These are phyloP conservation scores for Peromyscus aztecus DNA, from an alignment of 2,797 vertebrate genomes.

Conservation along the genomic window DNA sequence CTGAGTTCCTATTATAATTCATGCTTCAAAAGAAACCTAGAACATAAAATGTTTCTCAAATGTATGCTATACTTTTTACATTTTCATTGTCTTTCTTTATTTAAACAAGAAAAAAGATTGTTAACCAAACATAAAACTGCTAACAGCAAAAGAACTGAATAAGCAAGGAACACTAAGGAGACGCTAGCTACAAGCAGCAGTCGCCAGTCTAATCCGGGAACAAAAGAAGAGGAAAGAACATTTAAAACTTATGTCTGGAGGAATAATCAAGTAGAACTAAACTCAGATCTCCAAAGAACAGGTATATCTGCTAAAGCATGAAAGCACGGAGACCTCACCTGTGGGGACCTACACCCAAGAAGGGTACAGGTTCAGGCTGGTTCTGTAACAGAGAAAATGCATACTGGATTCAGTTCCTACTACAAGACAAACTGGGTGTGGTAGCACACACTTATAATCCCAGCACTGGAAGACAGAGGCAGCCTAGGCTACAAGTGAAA, in stretches of 20 bases:
- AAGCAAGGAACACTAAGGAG: conserved; percentile 14
- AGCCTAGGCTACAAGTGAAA: background rate
- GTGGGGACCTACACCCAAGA: background rate
- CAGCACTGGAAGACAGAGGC: background rate
- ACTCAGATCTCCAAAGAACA: conserved; percentile 2
- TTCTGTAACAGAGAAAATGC: conserved; percentile 30
- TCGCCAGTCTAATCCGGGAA: background rate
- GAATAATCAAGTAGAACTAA: background rate
- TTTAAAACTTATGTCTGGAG: conserved; percentile 14
- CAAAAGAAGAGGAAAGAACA: background rate
- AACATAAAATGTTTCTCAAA: conserved; percentile 61
- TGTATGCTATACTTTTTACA: background rate
- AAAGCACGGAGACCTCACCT: background rate
- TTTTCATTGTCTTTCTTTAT: conserved; percentile 51
- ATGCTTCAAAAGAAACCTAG: background rate
- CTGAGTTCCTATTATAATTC: conserved; percentile 34
- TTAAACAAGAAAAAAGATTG: conserved; percentile 12
- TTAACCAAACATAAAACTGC: conserved; percentile 56
- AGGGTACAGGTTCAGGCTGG: background rate
- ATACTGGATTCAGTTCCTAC: conserved; percentile 32
- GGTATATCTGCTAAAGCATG: background rate
- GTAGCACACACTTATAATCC: background rate
- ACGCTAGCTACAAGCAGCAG: background rate
- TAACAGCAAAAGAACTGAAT: background rate
- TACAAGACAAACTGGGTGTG: conserved; percentile 4